Conservation (phyloP, 2,113 vertebrate species). For the Connochaetes taurinus region DNA sequence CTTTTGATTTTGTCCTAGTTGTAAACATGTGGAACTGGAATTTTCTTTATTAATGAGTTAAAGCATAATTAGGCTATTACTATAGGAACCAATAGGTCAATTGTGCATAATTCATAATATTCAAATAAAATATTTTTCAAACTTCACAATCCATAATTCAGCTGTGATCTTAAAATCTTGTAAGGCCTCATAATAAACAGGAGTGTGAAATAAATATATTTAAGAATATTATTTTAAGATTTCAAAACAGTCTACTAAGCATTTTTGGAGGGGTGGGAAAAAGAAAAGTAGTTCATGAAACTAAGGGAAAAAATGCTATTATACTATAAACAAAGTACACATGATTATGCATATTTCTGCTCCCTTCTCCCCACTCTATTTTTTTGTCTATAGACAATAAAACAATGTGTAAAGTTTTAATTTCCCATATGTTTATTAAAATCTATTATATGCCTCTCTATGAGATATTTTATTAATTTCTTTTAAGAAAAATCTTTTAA, state of each 20-base stretch:
- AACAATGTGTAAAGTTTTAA: not conserved
- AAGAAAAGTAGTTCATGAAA: not conserved
- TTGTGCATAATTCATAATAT: slow-evolving; percentile 58
- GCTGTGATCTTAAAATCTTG: slow-evolving; percentile 41
- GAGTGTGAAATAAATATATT: slow-evolving; percentile 34
- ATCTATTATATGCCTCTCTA: not conserved
- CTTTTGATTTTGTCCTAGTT: not conserved
- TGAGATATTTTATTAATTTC: not conserved
- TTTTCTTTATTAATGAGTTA: slow-evolving; percentile 43
- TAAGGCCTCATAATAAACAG: not conserved
- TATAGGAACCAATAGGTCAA: not conserved
- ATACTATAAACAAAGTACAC: not conserved
- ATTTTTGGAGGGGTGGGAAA: not conserved
- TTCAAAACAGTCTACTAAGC: not conserved
- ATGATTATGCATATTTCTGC: not conserved
- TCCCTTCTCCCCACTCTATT: not conserved
- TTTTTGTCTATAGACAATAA: not conserved
- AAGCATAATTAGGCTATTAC: slow-evolving; percentile 40
- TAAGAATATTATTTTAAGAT: slow-evolving; percentile 36
- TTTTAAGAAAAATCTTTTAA: not conserved
- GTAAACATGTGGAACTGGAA: not conserved
- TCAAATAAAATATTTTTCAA: slow-evolving; percentile 58
- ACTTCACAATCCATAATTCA: slow-evolving; percentile 49
- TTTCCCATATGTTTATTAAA: not conserved
- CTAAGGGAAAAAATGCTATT: not conserved